Evolutionary conservation across 2,888 invertebrate genomes (phyloP).

Genomic region (Amorpha juglandis): DNA sequence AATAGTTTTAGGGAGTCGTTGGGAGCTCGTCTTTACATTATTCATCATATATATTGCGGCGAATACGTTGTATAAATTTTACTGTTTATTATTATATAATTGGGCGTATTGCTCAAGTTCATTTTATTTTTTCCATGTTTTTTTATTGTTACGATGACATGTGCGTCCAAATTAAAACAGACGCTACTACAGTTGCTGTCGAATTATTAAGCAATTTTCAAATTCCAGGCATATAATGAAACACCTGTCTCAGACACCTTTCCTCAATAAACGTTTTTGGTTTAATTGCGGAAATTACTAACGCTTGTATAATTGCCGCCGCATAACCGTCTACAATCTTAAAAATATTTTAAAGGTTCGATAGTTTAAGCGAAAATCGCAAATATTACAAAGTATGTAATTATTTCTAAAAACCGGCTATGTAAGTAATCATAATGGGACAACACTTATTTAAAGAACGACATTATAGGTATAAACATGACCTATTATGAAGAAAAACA

Average conservation of each 20-base stretch:
- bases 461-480: too few species aligned
- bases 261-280: not conserved
- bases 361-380: not conserved
- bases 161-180: not conserved
- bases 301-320: not conserved
- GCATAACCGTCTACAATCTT: not conserved
- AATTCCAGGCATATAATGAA: not conserved
- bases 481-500: not conserved
- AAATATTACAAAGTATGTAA: conserved; percentile 5
- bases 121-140: not conserved
- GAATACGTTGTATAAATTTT: conserved; percentile 24
- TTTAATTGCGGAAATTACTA: not conserved
- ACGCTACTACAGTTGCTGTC: not conserved
- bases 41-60: conserved; percentile 3
- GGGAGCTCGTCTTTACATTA: conserved; percentile 13
- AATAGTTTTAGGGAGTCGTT: conserved; percentile 29
- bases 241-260: conserved; percentile 2
- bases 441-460: too few species aligned
- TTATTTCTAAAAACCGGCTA: not conserved
- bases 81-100: not conserved
- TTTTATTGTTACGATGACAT: not conserved
- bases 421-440: too few species aligned
- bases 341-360: not conserved
- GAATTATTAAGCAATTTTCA: conserved; percentile 7
- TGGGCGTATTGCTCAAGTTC: not conserved